Conservation (phyloP, 2,888 invertebrate species). For the Acronicta aceris region DNA sequence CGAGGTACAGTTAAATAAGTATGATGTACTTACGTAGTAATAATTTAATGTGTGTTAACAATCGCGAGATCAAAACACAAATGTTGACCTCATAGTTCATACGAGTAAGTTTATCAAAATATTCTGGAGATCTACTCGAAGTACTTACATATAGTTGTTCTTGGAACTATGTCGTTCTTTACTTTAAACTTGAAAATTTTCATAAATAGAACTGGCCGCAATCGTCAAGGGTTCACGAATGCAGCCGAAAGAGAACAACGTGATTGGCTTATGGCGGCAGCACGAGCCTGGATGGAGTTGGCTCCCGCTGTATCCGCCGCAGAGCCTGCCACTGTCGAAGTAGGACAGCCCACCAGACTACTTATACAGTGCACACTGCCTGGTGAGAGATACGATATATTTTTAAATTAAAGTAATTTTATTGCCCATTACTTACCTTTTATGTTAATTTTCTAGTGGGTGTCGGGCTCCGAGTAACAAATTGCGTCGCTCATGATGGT, state of each 20-base stretch:
- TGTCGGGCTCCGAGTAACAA: constrained; percentile 92
- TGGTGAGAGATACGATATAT: constrained; percentile 74
- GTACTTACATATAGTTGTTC: background rate
- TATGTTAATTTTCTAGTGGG: constrained; percentile 86
- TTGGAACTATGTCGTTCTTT: too few relatives aligned
- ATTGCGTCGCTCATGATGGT: constrained; percentile 94
- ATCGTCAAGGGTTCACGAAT: constrained; percentile 86
- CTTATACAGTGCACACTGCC: constrained; percentile 91
- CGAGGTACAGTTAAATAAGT: constrained; percentile 68
- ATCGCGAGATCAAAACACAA: constrained; percentile 4
- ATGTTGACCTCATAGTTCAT: constrained; percentile 1
- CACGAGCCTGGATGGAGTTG: constrained; percentile 93
- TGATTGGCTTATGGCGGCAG: constrained; percentile 85
- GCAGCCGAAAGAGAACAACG: constrained; percentile 80
- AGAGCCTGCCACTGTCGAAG: constrained; percentile 90
- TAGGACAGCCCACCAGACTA: constrained; percentile 92
- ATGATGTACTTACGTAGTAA: background rate
- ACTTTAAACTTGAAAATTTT: background rate
- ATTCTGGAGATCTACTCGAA: background rate
- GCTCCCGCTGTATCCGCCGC: constrained; percentile 77
- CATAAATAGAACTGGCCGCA: constrained; percentile 88
- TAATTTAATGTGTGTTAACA: background rate
- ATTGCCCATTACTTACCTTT: too few relatives aligned
- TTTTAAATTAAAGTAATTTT: too few relatives aligned
- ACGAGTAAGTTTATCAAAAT: constrained; percentile 3